phyloP scores from a whole-genome alignment of 2,113 vertebrate species.

The Perccottus glenii region DNA sequence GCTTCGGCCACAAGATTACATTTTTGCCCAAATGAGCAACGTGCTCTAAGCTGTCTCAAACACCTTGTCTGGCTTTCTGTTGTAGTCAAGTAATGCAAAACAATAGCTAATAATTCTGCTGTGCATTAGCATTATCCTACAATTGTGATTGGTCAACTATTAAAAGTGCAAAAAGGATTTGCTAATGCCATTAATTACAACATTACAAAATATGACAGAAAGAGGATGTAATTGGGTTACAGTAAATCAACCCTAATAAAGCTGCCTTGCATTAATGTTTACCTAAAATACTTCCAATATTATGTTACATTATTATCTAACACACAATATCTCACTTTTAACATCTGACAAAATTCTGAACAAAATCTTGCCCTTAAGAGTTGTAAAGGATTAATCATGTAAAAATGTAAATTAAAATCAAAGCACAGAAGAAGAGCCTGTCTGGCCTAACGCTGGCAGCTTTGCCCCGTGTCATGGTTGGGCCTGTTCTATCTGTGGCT shows the following conservation, averaged over 20 bases:
- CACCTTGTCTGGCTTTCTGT: background rate
- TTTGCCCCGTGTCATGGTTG: slow-evolving; percentile 20
- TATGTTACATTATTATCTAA: background rate
- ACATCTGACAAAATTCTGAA: background rate
- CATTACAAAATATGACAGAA: background rate
- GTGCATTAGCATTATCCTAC: no score
- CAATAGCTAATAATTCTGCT: no score
- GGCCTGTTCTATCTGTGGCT: slow-evolving; percentile 35
- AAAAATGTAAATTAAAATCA: slow-evolving; percentile 37
- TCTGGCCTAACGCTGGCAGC: slow-evolving; percentile 34
- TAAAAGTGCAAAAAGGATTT: background rate
- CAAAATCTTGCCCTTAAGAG: background rate
- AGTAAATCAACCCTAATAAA: slow-evolving; percentile 15
- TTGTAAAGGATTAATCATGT: background rate
- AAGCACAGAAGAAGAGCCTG: slow-evolving; percentile 31
- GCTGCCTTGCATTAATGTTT: slow-evolving; percentile 19
- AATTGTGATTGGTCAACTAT: background rate
- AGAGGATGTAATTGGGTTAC: background rate
- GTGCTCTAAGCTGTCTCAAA: background rate
- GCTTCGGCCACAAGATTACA: background rate
- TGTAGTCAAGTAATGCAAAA: background rate
- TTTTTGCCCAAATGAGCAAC: background rate
- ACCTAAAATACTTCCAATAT: no score
- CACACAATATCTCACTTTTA: background rate
- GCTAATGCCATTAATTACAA: background rate